Conservation (phyloP, 2,888 invertebrate genomes). For the Rapana venosa region DNA sequence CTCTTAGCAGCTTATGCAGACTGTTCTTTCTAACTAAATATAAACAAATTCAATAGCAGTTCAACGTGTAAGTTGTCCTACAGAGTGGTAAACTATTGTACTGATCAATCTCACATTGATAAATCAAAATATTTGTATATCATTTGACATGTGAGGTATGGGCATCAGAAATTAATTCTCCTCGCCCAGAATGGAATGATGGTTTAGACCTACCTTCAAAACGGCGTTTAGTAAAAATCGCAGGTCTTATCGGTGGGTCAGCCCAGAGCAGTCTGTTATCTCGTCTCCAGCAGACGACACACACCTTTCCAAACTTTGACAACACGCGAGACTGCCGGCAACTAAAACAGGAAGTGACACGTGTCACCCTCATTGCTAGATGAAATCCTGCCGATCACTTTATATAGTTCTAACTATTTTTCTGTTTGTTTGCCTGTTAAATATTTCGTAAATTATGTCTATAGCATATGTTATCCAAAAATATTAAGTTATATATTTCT, state of each 20-base stretch:
- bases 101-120: neutral
- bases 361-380: conserved; percentile 7
- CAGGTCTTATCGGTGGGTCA: neutral
- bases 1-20: too few species aligned
- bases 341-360: conserved; percentile 35
- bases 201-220: neutral
- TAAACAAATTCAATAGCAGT: too few species aligned
- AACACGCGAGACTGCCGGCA: neutral
- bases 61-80: too few species aligned
- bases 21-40: too few species aligned
- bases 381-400: neutral
- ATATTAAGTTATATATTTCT: neutral
- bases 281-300: conserved; percentile 35
- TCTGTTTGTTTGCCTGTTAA: neutral
- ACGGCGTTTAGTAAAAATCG: neutral
- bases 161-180: too few species aligned
- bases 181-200: neutral
- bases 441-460: neutral
- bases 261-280: too few species aligned
- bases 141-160: neutral
- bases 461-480: neutral
- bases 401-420: neutral
- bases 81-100: too few species aligned
- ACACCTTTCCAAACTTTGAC: neutral
- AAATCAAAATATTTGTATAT: neutral